Evolutionary conservation across 2,888 invertebrate genomes (phyloP).

Genomic region (Eupelmus urozonus): DNA sequence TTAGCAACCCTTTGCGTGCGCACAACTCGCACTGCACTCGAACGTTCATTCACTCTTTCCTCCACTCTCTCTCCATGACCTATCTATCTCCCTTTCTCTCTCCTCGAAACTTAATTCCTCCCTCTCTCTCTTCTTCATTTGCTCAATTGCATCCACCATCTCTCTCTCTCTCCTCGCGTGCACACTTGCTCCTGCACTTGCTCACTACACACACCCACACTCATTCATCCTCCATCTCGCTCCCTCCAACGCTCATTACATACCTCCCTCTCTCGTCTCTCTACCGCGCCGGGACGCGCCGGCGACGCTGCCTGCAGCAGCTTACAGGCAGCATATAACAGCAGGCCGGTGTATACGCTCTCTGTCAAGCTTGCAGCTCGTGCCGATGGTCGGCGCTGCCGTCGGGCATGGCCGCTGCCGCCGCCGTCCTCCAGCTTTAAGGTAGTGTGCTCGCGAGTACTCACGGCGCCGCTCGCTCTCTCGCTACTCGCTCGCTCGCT

Average conservation of each 20-base stretch:
- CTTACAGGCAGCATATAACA: too few species aligned
- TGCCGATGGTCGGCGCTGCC: background rate
- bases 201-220: background rate
- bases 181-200: background rate
- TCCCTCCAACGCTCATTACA: background rate
- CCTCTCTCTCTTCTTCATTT: background rate
- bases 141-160: constrained; percentile 11
- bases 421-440: background rate
- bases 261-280: background rate
- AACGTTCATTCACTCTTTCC: constrained; percentile 25
- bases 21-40: constrained; percentile 9
- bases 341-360: too few species aligned
- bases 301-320: background rate
- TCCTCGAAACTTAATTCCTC: background rate
- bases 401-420: background rate
- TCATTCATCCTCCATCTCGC: constrained; percentile 30
- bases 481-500: background rate
- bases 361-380: too few species aligned
- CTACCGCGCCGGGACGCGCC: background rate
- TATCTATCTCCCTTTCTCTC: constrained; percentile 6
- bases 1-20: background rate
- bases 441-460: background rate
- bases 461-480: background rate
- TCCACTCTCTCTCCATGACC: background rate
- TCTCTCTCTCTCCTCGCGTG: constrained; percentile 11